Evolutionary conservation across 2,888 invertebrate genomes (phyloP), one percentile per base, ranked within the genome.

Genomic region (Eupithecia vulgata): DNA sequence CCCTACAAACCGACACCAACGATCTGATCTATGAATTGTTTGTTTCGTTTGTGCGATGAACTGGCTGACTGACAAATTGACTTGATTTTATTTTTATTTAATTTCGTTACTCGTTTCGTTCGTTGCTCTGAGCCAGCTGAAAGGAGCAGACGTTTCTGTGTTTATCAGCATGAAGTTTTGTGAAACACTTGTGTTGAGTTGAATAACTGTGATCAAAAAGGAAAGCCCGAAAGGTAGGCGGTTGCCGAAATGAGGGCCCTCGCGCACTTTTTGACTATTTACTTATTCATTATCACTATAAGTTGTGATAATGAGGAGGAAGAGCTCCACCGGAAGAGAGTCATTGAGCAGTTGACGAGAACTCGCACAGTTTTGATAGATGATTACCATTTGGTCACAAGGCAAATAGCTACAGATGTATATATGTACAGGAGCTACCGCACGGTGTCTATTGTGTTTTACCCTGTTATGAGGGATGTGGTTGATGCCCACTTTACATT

Each of bases 401-500:
- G 95, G 74, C 94, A 93, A 77, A 89, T 94, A 4, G 91, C 91
- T 57, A 91, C 93, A 1, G 91, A 92, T 87, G 90, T 95, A 81
- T 91, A 88, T 88, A 93, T 90, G 90, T 95, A 87, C 82, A 90
- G 91, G 79, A 93, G 89, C 79, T 94, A 94, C 80, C 91, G 94
- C 80, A 91, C 93, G 10, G 94, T 94, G 42, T 91, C 93, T 74
- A 90, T 94, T 79, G 84, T 94, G 70, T 92, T 91, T 82, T 95
- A 92, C 81, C 88, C 89, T 59, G 82, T 94, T 57, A 87, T 86
- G 82, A 88, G 87, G 80, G 94, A 93, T 81, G 90, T 93, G 37
- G 87, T 86, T 37, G 92, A 92, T 77, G 95, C 94, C 73, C 89
- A 88, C 70, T 94, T 95, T 83, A 91, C 89, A n/a, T 94, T 94